phyloP scores from a whole-genome alignment of 2,888 invertebrate species.

The Mythimna lalbum region DNA sequence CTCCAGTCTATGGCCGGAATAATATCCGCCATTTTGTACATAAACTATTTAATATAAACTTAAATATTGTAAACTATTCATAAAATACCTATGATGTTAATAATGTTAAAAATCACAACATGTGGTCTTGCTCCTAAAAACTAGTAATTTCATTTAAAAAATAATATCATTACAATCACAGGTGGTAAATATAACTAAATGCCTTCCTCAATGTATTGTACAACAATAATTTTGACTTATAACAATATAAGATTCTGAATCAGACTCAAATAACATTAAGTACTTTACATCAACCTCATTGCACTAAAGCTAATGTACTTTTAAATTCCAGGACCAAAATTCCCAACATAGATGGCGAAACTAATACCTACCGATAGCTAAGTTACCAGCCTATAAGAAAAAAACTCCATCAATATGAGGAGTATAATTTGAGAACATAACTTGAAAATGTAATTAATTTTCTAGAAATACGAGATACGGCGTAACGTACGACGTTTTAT shows the following conservation, averaged over 20 bases:
- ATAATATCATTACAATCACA: constrained; percentile 69
- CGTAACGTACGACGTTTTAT: no score
- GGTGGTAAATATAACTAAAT: constrained; percentile 62
- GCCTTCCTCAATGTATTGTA: constrained; percentile 28
- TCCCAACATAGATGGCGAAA: no score
- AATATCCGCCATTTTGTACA: constrained; percentile 21
- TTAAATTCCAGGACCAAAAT: constrained; percentile 3
- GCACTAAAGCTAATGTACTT: constrained; percentile 28
- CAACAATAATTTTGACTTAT: constrained; percentile 29
- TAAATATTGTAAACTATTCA: constrained; percentile 30
- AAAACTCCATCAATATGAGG: no score
- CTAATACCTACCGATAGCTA: no score
- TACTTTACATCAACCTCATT: constrained; percentile 59
- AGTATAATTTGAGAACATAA: no score
- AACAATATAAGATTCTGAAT: constrained; percentile 39
- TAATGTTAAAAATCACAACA: constrained; percentile 57
- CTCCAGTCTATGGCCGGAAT: neutral
- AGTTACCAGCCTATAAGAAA: no score
- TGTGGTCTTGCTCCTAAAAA: constrained; percentile 51
- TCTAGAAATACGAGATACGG: no score
- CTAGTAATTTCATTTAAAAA: constrained; percentile 51
- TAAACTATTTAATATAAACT: constrained; percentile 23
- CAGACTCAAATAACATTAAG: constrained; percentile 59
- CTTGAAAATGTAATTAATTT: no score
- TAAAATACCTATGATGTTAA: constrained; percentile 36